phyloP scores from a whole-genome alignment of 2,888 invertebrate species.

The Nemotelus nigrinus region DNA sequence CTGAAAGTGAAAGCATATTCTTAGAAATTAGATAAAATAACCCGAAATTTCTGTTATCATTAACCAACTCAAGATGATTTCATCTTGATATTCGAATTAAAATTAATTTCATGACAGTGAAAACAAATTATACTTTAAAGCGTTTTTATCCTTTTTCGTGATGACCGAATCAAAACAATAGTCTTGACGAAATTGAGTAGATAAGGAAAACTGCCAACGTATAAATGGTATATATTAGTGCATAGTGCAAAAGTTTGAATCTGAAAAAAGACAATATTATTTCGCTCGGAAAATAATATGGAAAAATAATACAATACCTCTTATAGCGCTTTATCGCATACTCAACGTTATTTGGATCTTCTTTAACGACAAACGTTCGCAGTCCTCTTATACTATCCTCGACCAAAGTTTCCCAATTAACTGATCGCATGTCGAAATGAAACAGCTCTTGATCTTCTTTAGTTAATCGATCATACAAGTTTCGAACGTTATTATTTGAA shows the following conservation, averaged over 20 bases:
- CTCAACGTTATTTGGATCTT: conserved; percentile 74
- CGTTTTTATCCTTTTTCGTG: background rate
- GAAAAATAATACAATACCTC: conserved; percentile 65
- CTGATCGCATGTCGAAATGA: conserved; percentile 75
- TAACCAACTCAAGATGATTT: too few relatives aligned
- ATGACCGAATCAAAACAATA: conserved; percentile 32
- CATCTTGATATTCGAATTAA: too few relatives aligned
- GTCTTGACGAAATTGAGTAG: conserved; percentile 46
- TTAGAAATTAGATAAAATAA: too few relatives aligned
- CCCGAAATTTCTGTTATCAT: too few relatives aligned
- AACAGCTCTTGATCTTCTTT: conserved; percentile 68
- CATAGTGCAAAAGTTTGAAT: conserved; percentile 51
- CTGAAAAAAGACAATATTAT: conserved; percentile 41
- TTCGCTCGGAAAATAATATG: background rate
- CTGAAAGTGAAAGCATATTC: too few relatives aligned
- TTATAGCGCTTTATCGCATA: conserved; percentile 70
- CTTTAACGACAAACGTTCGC: conserved; percentile 80
- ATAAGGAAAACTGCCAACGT: conserved; percentile 38
- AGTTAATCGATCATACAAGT: conserved; percentile 64
- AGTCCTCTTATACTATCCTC: conserved; percentile 75
- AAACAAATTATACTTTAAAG: too few relatives aligned
- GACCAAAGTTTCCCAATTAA: conserved; percentile 72
- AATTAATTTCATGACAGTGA: too few relatives aligned
- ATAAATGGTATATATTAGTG: conserved; percentile 49
- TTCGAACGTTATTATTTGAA: conserved; percentile 69